Conservation (phyloP, 2,888 invertebrate genomes). For the Drosophila anomelani region DNA sequence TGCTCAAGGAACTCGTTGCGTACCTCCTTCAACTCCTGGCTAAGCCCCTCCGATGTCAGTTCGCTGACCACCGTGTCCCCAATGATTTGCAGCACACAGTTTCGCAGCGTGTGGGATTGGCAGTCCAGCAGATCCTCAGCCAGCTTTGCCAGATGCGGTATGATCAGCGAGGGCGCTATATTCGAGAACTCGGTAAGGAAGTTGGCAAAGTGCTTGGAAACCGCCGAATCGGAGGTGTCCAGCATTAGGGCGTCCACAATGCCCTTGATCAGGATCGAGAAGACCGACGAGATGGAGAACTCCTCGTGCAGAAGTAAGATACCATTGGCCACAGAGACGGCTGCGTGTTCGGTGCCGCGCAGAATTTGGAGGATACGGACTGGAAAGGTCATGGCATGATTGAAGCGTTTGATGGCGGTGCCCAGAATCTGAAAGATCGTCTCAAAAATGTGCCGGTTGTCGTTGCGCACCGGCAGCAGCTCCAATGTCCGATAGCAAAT, state of each 20-base stretch:
- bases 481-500: slow-evolving; percentile 84
- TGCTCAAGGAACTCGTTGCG: slow-evolving; percentile 93
- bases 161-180: slow-evolving; percentile 82
- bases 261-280: slow-evolving; percentile 82
- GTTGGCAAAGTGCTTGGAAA: slow-evolving; percentile 82
- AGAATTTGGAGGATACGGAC: slow-evolving; percentile 88
- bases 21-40: slow-evolving; percentile 88
- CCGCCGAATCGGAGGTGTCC: slow-evolving; percentile 80
- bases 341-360: slow-evolving; percentile 81
- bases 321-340: slow-evolving; percentile 81
- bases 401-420: slow-evolving; percentile 91
- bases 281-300: slow-evolving; percentile 82
- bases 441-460: slow-evolving; percentile 88
- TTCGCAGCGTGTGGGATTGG: slow-evolving; percentile 90
- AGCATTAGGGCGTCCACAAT: slow-evolving; percentile 81
- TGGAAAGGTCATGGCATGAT: slow-evolving; percentile 92
- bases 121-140: slow-evolving; percentile 83
- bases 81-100: slow-evolving; percentile 93
- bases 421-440: slow-evolving; percentile 93
- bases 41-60: slow-evolving; percentile 90
- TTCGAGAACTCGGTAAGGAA: slow-evolving; percentile 83
- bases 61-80: slow-evolving; percentile 91
- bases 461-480: slow-evolving; percentile 84
- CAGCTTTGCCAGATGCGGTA: slow-evolving; percentile 83
- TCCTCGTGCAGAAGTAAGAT: slow-evolving; percentile 82